These are phyloP conservation scores for Ciconia nigra DNA, from an alignment of 2,797 vertebrate species.

Conservation along the genomic window DNA sequence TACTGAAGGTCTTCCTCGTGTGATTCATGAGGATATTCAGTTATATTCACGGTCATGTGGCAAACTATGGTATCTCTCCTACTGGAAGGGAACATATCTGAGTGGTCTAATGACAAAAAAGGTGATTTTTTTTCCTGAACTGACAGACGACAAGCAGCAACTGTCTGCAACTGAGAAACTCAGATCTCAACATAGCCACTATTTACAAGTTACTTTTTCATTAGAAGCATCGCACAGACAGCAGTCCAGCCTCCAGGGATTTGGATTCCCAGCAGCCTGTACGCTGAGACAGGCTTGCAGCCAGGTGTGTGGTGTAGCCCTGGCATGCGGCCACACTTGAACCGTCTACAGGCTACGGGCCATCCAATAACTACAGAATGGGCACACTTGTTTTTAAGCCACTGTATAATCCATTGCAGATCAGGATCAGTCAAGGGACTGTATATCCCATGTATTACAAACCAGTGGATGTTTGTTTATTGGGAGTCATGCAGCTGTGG, in stretches of 20 bases:
- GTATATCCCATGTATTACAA: background rate
- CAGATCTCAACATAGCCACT: background rate
- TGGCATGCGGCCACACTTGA: background rate
- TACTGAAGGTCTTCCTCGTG: background rate
- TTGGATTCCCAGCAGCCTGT: background rate
- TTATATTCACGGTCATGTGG: background rate
- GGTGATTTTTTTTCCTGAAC: background rate
- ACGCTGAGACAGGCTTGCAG: background rate
- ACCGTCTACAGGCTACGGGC: background rate
- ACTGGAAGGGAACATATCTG: background rate
- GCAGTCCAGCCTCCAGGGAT: background rate
- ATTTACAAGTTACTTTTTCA: background rate
- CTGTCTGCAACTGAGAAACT: background rate
- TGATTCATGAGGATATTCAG: background rate
- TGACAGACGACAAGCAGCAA: background rate
- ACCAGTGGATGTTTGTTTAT: background rate
- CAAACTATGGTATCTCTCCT: background rate
- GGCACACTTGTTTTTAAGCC: background rate
- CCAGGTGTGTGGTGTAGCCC: background rate
- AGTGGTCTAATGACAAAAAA: background rate
- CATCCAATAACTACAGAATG: background rate
- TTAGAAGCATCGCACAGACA: background rate
- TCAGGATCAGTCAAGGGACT: background rate
- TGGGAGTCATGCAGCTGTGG: background rate
- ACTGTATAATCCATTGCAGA: background rate